Base-by-base conservation (phyloP, 2,113 vertebrate species). In the Meles meles region DNA sequence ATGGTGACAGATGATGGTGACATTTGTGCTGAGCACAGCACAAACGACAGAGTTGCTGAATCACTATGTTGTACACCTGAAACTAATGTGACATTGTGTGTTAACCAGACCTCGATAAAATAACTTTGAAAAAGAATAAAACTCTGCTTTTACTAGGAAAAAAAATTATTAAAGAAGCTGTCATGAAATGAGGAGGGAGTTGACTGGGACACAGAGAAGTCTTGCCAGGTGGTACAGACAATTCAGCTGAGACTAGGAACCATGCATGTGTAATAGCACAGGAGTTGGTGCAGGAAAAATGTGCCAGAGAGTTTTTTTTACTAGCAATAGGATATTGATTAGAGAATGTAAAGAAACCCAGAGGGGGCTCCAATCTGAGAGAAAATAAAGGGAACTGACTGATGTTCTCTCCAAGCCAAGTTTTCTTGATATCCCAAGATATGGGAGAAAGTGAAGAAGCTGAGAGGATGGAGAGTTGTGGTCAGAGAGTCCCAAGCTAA, bases 401-500 rank as follows among this genome's bases (percentile, higher is more conserved):
- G 44, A 42, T 29, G 18, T 49, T 86, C 31, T 81, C 63, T 69
- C 52, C 2, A 9, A 27, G 31, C 14, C 37, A 63, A 83, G 23
- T 29, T 44, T 44, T 76, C 42, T 29, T 61, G 4, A 61, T 61
- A 61, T 61, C 42, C 42, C 37, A 27, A 23, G 27, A 2, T 31
- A 7, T 67, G 10, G n/a, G 6, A 31, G 21, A 15, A 27, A 47
- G 7, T 7, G 13, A 87, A 83, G 52, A 18, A 31, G 12, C 14
- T 0, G 3, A 89, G 71, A 31, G 3, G 37, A 10, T 20, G 6
- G 4, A 65, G 29, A 34, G 31, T 2, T 29, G 2, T 8, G 23
- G 52, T 37, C 39, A 15, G 31, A 14, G 31, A 57, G 23, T 2
- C 6, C 27, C 25, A 8, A 2, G 11, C 55, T 31, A 63, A 34